These are phyloP conservation scores for Litocranius walleri DNA, from an alignment of 2,113 vertebrate species.

Conservation along the genomic window DNA sequence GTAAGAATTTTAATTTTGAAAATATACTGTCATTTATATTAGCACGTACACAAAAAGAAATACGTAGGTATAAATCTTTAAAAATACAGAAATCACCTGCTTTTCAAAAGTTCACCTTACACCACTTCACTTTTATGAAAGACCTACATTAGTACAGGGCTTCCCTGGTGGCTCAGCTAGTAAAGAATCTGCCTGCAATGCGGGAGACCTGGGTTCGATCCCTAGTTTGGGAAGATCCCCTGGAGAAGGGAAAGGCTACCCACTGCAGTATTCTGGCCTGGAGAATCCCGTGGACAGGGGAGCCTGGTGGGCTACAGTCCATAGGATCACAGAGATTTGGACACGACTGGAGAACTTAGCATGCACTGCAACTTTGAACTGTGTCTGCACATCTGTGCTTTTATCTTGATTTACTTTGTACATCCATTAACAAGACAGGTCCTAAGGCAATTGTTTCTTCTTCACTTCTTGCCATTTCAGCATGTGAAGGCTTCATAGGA, in stretches of 20 bases:
- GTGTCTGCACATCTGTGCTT: background rate
- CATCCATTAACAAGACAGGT: background rate
- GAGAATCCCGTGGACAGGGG: background rate
- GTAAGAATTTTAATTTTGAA: background rate
- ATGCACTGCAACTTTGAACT: background rate
- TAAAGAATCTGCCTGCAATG: background rate
- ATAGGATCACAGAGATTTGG: background rate
- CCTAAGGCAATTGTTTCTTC: background rate
- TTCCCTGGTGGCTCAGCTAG: background rate
- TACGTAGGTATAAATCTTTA: background rate
- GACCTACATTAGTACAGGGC: background rate
- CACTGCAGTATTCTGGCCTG: background rate
- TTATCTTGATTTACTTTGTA: background rate
- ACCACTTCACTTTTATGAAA: background rate
- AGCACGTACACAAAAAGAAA: background rate
- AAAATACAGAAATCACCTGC: background rate
- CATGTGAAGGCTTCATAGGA: background rate
- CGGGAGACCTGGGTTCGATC: background rate
- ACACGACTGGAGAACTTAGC: background rate
- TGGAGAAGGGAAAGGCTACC: background rate
- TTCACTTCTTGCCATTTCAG: background rate
- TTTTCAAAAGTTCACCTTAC: background rate
- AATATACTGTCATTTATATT: background rate
- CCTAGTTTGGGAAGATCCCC: background rate
- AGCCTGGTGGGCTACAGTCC: background rate